Conservation (phyloP, 2,888 invertebrate genomes). For the Strigamia maritima region DNA sequence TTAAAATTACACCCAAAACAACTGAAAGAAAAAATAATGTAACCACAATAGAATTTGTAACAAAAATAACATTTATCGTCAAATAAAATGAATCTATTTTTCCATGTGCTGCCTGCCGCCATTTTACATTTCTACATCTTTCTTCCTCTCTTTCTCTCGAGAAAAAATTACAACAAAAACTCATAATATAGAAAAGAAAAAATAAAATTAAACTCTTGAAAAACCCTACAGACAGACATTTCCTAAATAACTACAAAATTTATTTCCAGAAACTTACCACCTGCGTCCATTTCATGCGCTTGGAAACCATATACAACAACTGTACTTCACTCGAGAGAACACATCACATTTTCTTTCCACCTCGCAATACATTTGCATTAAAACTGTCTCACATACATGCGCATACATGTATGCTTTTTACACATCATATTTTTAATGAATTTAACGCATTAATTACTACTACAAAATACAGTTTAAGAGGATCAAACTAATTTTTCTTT, state of each 20-base stretch:
- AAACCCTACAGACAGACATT: neutral
- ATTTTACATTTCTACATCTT: neutral
- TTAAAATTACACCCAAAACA: neutral
- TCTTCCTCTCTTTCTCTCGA: neutral
- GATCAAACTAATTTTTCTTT: neutral
- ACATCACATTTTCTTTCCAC: neutral
- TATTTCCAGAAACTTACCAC: constrained; percentile 34
- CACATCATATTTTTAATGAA: neutral
- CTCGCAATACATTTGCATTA: constrained; percentile 4
- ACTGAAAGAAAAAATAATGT: neutral
- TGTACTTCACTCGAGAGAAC: neutral
- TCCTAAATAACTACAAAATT: constrained; percentile 19
- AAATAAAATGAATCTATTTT: neutral
- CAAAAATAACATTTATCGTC: neutral
- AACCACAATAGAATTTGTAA: neutral
- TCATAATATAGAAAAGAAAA: neutral
- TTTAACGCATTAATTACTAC: neutral
- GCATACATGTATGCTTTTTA: neutral
- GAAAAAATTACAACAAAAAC: neutral
- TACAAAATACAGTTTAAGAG: neutral
- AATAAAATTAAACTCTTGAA: neutral
- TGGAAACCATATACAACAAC: constrained; percentile 13
- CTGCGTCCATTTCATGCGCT: constrained; percentile 12
- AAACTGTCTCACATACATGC: neutral
- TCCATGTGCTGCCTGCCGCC: neutral